A percentile compares a stretch with the other conserved stretches of the same genome.
These are phyloP conservation scores for Agrotis exclamationis DNA, from an alignment of 2,888 invertebrate species.

Conservation along the genomic window DNA sequence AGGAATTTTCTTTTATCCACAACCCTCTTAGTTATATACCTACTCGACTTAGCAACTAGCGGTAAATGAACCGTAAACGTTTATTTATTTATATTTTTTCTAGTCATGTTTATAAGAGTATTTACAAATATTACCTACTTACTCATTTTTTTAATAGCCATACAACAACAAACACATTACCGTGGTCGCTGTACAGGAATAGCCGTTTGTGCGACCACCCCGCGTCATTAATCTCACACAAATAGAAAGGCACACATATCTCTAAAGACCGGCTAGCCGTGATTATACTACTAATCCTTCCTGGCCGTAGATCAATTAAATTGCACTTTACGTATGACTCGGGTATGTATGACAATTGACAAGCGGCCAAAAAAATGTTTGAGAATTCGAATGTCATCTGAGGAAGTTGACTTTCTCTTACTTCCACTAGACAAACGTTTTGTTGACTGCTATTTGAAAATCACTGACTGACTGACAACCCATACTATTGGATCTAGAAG, in stretches of 20 bases:
- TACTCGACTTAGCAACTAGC: no score
- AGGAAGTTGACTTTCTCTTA: not conserved
- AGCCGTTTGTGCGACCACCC: conserved; percentile 47
- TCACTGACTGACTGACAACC: no score
- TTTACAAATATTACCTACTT: conserved; percentile 18
- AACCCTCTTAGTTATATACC: no score
- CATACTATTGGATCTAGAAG: no score
- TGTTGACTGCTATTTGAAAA: no score
- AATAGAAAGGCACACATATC: conserved; percentile 66
- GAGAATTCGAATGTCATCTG: not conserved
- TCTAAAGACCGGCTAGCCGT: conserved; percentile 29
- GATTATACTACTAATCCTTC: conserved; percentile 49
- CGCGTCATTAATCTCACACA: conserved; percentile 61
- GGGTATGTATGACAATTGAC: conserved; percentile 14
- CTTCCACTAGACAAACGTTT: no score
- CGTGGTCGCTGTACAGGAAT: conserved; percentile 41
- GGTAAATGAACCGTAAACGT: no score
- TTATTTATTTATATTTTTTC: no score
- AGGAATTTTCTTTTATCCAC: no score
- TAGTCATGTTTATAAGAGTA: no score
- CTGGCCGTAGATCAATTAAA: conserved; percentile 54
- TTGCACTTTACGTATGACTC: conserved; percentile 21
- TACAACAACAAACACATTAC: conserved; percentile 36
- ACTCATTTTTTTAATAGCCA: conserved; percentile 22
- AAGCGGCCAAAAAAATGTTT: conserved; percentile 9